Evolutionary conservation across 2,113 vertebrate species (phyloP).

Genomic region (Ornithorhynchus anatinus): DNA sequence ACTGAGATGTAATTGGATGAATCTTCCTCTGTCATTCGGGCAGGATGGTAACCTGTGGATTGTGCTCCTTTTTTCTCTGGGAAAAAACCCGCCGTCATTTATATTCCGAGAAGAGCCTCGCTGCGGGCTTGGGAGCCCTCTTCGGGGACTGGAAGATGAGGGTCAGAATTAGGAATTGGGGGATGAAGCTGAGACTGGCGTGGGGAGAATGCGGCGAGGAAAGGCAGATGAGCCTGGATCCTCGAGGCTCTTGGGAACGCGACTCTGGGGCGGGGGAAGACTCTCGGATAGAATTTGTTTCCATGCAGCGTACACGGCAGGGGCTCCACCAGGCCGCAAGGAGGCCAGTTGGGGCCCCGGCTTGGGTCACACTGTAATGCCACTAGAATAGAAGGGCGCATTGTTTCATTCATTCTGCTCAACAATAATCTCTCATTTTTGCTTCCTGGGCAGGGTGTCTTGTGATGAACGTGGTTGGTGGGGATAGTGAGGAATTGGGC

Average conservation of each 20-base stretch:
- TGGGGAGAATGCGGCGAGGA: neutral
- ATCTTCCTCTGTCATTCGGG: neutral
- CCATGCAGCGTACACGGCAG: neutral
- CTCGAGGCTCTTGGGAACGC: neutral
- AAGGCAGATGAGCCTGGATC: neutral
- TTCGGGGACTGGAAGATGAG: neutral
- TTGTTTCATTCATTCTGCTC: conserved; percentile 63
- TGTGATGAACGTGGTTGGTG: conserved; percentile 53
- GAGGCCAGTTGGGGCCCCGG: conserved; percentile 29
- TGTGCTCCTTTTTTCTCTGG: neutral
- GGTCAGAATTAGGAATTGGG: neutral
- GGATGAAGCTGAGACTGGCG: neutral
- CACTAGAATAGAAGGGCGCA: conserved; percentile 54
- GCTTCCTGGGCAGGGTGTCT: conserved; percentile 42
- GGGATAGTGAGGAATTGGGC: conserved; percentile 40
- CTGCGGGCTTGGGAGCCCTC: neutral
- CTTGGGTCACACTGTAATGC: conserved; percentile 31
- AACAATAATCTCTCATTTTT: conserved; percentile 72
- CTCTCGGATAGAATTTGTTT: neutral
- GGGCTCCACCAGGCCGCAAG: neutral
- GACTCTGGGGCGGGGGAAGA: neutral
- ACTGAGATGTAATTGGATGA: neutral
- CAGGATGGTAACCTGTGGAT: neutral
- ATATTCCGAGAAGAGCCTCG: neutral
- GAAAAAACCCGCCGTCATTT: neutral